A percentile compares a stretch with the other conserved stretches of the same genome.
Conservation (phyloP, 1,140 invertebrate genomes). For the Maconellicoccus hirsutus region DNA sequence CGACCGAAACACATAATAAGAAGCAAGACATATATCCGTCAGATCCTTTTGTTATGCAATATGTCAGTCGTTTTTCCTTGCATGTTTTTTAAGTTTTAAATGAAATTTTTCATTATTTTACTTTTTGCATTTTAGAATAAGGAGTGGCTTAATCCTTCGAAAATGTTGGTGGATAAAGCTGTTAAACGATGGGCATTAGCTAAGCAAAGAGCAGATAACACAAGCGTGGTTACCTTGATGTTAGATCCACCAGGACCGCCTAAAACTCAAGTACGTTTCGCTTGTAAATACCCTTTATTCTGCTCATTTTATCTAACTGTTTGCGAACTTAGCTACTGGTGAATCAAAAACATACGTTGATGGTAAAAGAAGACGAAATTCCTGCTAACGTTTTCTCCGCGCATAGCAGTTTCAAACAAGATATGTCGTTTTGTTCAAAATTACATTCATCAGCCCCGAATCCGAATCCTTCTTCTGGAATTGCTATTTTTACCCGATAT, state of each 20-base stretch:
- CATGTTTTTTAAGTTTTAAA: neutral
- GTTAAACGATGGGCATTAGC: slow-evolving; percentile 64
- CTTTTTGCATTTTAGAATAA: slow-evolving; percentile 24
- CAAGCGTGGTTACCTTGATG: slow-evolving; percentile 84
- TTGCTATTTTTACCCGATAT: slow-evolving; percentile 10
- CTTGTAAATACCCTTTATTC: neutral
- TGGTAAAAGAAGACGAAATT: neutral
- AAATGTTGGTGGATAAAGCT: slow-evolving; percentile 75
- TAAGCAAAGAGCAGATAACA: slow-evolving; percentile 85
- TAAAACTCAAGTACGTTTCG: slow-evolving; percentile 24
- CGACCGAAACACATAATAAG: slow-evolving; percentile 69
- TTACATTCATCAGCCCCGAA: neutral
- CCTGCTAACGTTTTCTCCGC: neutral
- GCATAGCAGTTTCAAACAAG: neutral
- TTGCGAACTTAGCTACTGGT: neutral
- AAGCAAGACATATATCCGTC: slow-evolving; percentile 26
- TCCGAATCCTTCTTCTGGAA: neutral
- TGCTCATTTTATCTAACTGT: neutral
- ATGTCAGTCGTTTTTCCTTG: slow-evolving; percentile 30
- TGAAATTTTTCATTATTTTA: neutral
- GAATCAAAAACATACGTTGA: neutral
- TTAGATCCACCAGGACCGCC: slow-evolving; percentile 82
- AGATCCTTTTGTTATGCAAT: slow-evolving; percentile 31
- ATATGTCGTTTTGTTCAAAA: neutral
- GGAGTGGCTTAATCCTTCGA: slow-evolving; percentile 78